These are phyloP conservation scores for Anser cygnoides DNA, from an alignment of 2,113 vertebrate genomes.

Conservation along the genomic window DNA sequence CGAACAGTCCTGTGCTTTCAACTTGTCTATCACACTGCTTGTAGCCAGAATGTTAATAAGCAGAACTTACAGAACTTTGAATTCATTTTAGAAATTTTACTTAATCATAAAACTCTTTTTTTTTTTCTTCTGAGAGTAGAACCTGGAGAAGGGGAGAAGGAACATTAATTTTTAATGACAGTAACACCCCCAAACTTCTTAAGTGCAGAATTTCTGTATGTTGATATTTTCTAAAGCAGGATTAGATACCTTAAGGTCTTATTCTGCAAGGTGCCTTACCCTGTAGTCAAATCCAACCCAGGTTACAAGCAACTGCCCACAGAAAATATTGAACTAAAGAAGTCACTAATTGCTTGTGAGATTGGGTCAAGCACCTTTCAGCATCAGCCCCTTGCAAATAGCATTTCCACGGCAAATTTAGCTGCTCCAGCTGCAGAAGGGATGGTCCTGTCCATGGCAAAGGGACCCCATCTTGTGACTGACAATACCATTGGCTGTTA, in stretches of 20 bases:
- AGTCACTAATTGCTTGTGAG: background rate
- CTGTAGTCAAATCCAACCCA: background rate
- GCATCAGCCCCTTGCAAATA: background rate
- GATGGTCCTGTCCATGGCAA: background rate
- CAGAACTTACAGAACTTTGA: background rate
- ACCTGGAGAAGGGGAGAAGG: background rate
- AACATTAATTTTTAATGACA: background rate
- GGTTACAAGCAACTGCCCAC: background rate
- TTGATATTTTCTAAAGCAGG: background rate
- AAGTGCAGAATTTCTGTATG: background rate
- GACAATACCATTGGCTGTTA: background rate
- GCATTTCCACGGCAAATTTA: background rate
- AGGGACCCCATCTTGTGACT: background rate
- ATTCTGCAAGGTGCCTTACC: background rate
- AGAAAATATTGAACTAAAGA: background rate
- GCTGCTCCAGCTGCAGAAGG: background rate
- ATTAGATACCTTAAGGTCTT: background rate
- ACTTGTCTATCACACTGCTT: background rate
- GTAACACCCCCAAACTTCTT: background rate
- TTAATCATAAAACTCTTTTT: background rate
- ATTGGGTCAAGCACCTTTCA: background rate
- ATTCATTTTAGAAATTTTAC: background rate
- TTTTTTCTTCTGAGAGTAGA: background rate
- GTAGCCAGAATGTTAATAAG: background rate
- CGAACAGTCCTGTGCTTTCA: background rate